These are phyloP conservation scores for Trogon melanurus DNA, from an alignment of 2,113 vertebrate genomes.

Conservation along the genomic window DNA sequence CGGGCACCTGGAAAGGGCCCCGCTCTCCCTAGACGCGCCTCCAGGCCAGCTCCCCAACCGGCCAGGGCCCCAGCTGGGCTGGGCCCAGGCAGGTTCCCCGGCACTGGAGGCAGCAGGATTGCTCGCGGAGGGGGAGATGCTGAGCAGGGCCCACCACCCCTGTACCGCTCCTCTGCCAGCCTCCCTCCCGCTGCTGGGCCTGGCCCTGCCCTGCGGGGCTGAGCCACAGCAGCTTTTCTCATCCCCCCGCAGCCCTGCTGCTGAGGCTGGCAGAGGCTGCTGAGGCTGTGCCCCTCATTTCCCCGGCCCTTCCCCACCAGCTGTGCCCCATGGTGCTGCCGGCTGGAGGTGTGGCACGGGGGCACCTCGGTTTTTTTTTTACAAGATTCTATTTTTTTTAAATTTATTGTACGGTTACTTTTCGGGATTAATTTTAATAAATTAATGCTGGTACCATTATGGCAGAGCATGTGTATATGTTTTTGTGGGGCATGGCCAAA, in stretches of 20 bases:
- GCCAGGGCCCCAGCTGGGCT: constrained; percentile 45
- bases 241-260: background rate
- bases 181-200: background rate
- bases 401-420: constrained; percentile 74
- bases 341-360: constrained; percentile 20
- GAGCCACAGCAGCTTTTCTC: constrained; percentile 1
- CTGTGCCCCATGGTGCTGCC: constrained; percentile 46
- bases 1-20: background rate
- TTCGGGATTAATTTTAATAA: constrained; percentile 77
- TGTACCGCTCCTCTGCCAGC: background rate
- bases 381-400: constrained; percentile 78
- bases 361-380: constrained; percentile 68
- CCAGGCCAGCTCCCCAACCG: background rate
- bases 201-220: background rate
- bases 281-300: background rate
- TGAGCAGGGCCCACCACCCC: background rate
- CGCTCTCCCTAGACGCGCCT: background rate
- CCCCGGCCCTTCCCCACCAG: background rate
- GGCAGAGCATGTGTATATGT: too few relatives aligned
- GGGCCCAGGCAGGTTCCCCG: constrained; percentile 18
- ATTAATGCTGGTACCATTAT: constrained; percentile 74
- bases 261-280: background rate
- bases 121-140: background rate
- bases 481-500: background rate
- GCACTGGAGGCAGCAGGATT: background rate